Conservation (phyloP, 2,888 invertebrate genomes). For the Andrena flavipes region DNA sequence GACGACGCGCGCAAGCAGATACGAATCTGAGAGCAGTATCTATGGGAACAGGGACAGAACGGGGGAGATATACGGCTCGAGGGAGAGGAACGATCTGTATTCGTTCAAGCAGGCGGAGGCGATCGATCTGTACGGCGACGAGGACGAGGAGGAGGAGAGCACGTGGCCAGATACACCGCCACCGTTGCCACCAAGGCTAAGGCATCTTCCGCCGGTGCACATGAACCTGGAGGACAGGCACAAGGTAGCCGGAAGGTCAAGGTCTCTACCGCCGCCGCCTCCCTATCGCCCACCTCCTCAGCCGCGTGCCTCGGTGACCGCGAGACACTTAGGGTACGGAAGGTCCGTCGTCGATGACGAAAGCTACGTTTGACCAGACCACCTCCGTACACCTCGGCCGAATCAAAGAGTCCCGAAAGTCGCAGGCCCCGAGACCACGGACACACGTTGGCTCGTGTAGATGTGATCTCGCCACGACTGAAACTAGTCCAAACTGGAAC, state of each 20-base stretch:
- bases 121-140: constrained; percentile 82
- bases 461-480: constrained; percentile 64
- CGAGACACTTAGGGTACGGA: constrained; percentile 80
- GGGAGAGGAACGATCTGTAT: constrained; percentile 79
- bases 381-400: constrained; percentile 19
- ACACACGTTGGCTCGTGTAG: constrained; percentile 36
- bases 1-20: constrained; percentile 70
- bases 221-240: constrained; percentile 87
- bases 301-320: constrained; percentile 81
- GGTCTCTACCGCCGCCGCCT: constrained; percentile 83
- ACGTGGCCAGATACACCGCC: constrained; percentile 86
- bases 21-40: constrained; percentile 77
- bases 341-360: constrained; percentile 83
- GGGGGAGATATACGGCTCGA: constrained; percentile 78
- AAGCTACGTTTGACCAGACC: constrained; percentile 81
- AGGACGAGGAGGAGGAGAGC: constrained; percentile 83
- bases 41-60: constrained; percentile 79
- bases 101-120: constrained; percentile 81
- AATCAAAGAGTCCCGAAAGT: constrained; percentile 52
- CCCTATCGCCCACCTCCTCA: constrained; percentile 83
- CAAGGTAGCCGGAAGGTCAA: constrained; percentile 82
- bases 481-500: constrained; percentile 79
- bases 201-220: constrained; percentile 89
- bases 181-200: constrained; percentile 87
- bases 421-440: constrained; percentile 30